Percentiles rank a stretch among this genome's conserved stretches.
Evolutionary conservation across 2,888 invertebrate species (phyloP).

Genomic region (Pollenia labialis): DNA sequence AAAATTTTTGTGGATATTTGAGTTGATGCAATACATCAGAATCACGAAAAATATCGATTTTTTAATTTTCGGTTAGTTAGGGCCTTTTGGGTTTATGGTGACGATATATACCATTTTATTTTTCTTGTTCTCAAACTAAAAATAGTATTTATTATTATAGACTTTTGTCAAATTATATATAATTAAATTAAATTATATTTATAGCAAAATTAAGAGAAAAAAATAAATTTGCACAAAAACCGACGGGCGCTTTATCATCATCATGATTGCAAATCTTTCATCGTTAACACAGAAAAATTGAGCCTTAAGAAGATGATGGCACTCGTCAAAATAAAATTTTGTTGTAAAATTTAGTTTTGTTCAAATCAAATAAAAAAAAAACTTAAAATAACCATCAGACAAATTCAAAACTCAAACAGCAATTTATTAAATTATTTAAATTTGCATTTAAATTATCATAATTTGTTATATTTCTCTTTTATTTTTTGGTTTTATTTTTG

Average conservation of each 20-base stretch:
- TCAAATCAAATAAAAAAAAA: conserved; percentile 13
- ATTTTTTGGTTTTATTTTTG: conserved; percentile 16
- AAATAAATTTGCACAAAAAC: background rate
- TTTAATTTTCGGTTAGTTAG: too few relatives aligned
- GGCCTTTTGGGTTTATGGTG: too few relatives aligned
- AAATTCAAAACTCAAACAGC: conserved; percentile 39
- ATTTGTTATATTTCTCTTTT: conserved; percentile 62
- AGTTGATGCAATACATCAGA: too few relatives aligned
- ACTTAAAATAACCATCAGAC: conserved; percentile 9
- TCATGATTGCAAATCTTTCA: background rate
- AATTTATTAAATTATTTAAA: conserved; percentile 70
- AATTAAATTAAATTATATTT: conserved; percentile 34
- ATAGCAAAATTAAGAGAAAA: conserved; percentile 6
- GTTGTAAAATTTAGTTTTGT: conserved; percentile 32
- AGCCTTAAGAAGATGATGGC: background rate
- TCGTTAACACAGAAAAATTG: conserved; percentile 39
- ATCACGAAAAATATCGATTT: too few relatives aligned
- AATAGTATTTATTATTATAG: conserved; percentile 5
- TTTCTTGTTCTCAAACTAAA: background rate
- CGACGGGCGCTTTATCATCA: conserved; percentile 55
- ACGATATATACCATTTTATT: background rate
- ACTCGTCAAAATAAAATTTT: conserved; percentile 50
- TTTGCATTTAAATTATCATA: conserved; percentile 71
- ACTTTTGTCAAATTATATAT: background rate
- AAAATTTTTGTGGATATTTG: too few relatives aligned